These are phyloP conservation scores for Tipula confusa DNA, from an alignment of 2,888 invertebrate genomes.

Conservation along the genomic window DNA sequence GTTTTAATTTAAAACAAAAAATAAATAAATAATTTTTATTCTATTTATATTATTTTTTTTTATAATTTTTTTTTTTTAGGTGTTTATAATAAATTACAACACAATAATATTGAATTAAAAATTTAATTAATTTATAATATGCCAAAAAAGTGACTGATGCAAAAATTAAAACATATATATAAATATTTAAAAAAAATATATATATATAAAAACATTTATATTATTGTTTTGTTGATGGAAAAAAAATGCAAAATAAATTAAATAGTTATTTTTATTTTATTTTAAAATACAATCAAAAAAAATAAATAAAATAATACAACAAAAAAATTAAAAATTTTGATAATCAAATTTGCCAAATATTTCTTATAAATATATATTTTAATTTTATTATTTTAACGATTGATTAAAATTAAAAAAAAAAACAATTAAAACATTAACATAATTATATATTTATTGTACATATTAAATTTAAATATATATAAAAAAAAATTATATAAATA, in stretches of 20 bases:
- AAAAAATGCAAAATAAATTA: background rate
- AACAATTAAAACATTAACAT: background rate
- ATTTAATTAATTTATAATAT: background rate
- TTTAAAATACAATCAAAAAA: background rate
- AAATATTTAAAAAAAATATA: no score
- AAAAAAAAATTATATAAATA: constrained; percentile 8
- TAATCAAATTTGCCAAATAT: constrained; percentile 25
- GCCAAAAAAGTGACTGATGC: constrained; percentile 25
- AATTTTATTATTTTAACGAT: background rate
- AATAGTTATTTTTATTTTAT: background rate
- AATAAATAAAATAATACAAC: background rate
- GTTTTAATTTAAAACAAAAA: background rate
- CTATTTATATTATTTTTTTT: background rate
- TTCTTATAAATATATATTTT: background rate
- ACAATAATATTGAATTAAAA: background rate
- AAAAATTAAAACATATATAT: background rate
- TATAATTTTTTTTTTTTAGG: background rate
- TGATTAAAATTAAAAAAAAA: background rate
- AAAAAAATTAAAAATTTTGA: constrained; percentile 20
- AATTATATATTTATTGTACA: constrained; percentile 14
- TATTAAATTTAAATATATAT: constrained; percentile 4
- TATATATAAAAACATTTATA: background rate
- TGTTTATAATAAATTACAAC: background rate
- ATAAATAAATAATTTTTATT: background rate
- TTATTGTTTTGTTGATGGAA: background rate